phyloP scores from a whole-genome alignment of 2,113 vertebrate species.

The Cavia aperea region DNA sequence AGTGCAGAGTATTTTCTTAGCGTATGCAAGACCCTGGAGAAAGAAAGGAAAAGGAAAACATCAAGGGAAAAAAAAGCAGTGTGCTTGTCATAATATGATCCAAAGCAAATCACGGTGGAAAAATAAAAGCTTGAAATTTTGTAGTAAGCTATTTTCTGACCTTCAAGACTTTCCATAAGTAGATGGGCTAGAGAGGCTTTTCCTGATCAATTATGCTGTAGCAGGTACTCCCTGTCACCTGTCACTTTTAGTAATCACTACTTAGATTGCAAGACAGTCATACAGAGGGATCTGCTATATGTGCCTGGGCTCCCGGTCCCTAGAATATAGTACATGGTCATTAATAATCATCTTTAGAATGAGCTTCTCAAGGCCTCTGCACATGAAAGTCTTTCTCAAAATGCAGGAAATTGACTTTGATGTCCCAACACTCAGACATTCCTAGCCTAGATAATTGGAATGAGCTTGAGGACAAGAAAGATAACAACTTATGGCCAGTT shows the following conservation, averaged over 20 bases:
- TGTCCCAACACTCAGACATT: not conserved
- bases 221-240: not conserved
- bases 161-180: not conserved
- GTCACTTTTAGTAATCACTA: not conserved
- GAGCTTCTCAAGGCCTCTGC: not conserved
- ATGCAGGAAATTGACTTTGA: not conserved
- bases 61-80: not conserved
- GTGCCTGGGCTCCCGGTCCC: too few relatives aligned
- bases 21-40: not conserved
- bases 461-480: not conserved
- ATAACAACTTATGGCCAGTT: not conserved
- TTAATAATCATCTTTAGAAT: not conserved
- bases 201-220: not conserved
- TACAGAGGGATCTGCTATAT: not conserved
- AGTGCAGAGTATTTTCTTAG: not conserved
- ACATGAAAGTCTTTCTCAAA: not conserved
- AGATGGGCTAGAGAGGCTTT: not conserved
- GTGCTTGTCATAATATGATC: not conserved
- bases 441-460: not conserved
- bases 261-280: not conserved
- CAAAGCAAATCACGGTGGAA: not conserved
- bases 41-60: not conserved
- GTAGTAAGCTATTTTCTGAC: not conserved
- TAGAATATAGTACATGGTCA: fast-evolving
- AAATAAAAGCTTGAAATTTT: not conserved